Base-by-base conservation (phyloP, 1,140 invertebrate genomes). In the Drosophila mayri region DNA sequence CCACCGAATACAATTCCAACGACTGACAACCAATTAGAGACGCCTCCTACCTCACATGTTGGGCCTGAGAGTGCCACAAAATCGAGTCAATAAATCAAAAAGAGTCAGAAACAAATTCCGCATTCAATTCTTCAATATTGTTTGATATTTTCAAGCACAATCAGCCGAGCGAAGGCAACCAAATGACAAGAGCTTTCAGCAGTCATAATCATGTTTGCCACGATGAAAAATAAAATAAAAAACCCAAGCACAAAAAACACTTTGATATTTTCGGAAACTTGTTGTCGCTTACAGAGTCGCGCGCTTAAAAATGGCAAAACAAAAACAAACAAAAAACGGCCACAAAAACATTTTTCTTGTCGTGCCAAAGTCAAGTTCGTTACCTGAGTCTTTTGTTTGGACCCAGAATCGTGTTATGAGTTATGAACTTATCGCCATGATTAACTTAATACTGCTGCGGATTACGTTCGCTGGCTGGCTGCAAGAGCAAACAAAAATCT, bases 101-200 rank as follows among this genome's bases (percentile, higher is more conserved):
- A 76, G 30, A 76, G 38, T 68, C 63, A 77, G 30, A 61, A 68
- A 58, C 47, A 44, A 70, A 76, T 76, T 76, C 73, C 72, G 72
- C 72, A 46, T 61, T 65, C 28, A 59, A 62, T 62, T 49, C 62
- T 41, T 38, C 44, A 52, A 62, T 50, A 61, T 44, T 30, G 47
- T 58, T 82, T 68, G 75, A 75, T 75, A 70, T 79, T 61, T 77
- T 78, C 63, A 76, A 66, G 63, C 79, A 64, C 84, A 83, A 87
- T 88, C 76, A 58, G 76, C 62, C 77, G 77, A 49, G 79, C 70
- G 83, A 87, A 87, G 79, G 76, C 79, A 88, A 62, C 76, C 55
- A 77, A 76, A 87, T 87, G 84, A 86, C 82, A 82, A 87, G 83
- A 87, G 70, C 83, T 87, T 78, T 88, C 62, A 79, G 38, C 76